Conservation (phyloP, 2,888 invertebrate genomes). For the Apotomis betuletana region DNA sequence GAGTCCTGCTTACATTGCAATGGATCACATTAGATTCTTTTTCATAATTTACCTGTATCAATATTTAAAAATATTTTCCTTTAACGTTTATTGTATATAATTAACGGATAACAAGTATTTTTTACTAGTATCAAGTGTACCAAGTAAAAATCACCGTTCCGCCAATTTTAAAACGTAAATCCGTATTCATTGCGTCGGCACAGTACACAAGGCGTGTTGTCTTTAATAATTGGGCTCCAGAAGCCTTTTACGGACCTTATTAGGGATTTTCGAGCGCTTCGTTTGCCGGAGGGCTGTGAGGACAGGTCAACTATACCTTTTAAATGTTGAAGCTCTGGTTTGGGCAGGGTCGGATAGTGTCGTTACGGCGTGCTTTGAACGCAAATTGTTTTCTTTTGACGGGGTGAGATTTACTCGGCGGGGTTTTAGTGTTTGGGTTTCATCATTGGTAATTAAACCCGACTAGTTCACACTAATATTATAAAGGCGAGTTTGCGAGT, state of each 20-base stretch:
- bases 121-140: background rate
- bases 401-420: constrained; percentile 8
- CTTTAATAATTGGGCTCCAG: constrained; percentile 64
- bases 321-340: constrained; percentile 33
- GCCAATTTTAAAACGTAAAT: constrained; percentile 24
- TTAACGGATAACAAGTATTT: too few relatives aligned
- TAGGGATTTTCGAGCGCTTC: constrained; percentile 61
- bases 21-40: too few relatives aligned
- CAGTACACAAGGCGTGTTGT: constrained; percentile 50
- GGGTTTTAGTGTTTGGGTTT: background rate
- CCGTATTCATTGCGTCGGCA: constrained; percentile 16
- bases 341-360: constrained; percentile 24
- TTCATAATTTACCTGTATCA: too few relatives aligned
- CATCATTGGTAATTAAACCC: background rate
- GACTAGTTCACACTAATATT: too few relatives aligned
- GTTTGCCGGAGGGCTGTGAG: constrained; percentile 43
- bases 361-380: constrained; percentile 18
- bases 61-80: too few relatives aligned
- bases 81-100: too few relatives aligned
- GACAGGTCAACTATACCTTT: constrained; percentile 37
- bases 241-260: constrained; percentile 60
- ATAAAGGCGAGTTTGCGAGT: too few relatives aligned
- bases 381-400: constrained; percentile 31
- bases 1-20: too few relatives aligned
- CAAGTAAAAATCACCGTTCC: constrained; percentile 29